These are phyloP conservation scores for Bambusicola thoracicus DNA, from an alignment of 2,113 vertebrate species.

Conservation along the genomic window DNA sequence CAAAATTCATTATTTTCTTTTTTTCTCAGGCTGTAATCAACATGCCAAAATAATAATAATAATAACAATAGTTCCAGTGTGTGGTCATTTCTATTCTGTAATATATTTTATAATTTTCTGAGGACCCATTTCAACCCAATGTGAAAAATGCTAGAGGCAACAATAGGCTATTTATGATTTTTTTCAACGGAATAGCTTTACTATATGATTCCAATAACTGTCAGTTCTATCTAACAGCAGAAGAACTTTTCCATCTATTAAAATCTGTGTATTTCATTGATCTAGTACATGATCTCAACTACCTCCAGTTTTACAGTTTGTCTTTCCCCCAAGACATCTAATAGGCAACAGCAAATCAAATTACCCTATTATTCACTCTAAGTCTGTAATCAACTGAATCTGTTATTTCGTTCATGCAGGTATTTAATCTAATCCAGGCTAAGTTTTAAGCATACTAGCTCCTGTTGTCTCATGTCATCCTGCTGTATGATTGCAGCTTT, in stretches of 20 bases:
- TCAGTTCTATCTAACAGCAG: conserved; percentile 21
- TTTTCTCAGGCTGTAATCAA: conserved; percentile 64
- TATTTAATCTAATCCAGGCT: not conserved
- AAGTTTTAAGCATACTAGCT: not conserved
- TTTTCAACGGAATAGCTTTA: conserved; percentile 40
- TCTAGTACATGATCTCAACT: not conserved
- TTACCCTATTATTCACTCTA: not conserved
- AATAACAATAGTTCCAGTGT: conserved; percentile 2
- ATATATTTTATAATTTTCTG: conserved; percentile 60
- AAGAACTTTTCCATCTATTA: conserved; percentile 21
- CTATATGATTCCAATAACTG: conserved; percentile 31
- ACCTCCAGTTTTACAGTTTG: not conserved
- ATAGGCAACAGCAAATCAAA: not conserved
- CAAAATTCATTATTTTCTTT: conserved; percentile 68
- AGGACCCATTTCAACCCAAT: conserved; percentile 38
- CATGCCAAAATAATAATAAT: not conserved
- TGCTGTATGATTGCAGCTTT: not conserved
- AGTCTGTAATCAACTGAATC: not conserved
- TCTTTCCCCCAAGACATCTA: not conserved
- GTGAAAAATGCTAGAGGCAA: conserved; percentile 61
- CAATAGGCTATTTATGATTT: conserved; percentile 25
- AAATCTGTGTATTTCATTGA: conserved; percentile 55
- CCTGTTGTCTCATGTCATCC: not conserved
- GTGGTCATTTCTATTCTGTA: conserved; percentile 65
- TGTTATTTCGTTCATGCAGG: not conserved